phyloP scores from a whole-genome alignment of 1,140 invertebrate species.

The Zaprionus capensis region DNA sequence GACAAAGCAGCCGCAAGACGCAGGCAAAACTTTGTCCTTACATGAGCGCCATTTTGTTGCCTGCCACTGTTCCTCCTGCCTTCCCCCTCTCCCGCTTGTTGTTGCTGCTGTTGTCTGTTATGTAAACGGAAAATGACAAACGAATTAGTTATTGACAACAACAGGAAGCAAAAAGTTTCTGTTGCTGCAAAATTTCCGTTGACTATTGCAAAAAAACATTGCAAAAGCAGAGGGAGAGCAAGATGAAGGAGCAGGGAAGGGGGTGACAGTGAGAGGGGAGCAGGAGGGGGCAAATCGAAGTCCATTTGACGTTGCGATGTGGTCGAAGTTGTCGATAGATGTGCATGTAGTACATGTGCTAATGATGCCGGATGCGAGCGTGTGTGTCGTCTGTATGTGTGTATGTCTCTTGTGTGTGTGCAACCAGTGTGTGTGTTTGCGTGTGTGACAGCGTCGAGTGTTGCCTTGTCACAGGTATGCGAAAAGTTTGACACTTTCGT shows the following conservation, averaged over 20 bases:
- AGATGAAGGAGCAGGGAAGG: neutral
- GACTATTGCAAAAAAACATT: slow-evolving; percentile 47
- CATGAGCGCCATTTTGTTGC: slow-evolving; percentile 71
- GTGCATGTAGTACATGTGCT: slow-evolving; percentile 45
- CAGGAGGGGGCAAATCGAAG: slow-evolving; percentile 28
- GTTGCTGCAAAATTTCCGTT: slow-evolving; percentile 77
- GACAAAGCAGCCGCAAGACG: slow-evolving; percentile 60
- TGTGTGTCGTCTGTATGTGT: neutral
- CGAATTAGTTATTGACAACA: slow-evolving; percentile 83
- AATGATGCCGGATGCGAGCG: slow-evolving; percentile 61
- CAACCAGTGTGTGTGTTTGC: neutral
- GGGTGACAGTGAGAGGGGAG: neutral
- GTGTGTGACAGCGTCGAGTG: slow-evolving; percentile 12
- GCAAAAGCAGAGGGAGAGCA: neutral
- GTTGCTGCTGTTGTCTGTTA: slow-evolving; percentile 56
- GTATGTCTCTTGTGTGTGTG: neutral
- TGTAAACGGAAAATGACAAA: slow-evolving; percentile 82
- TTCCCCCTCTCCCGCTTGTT: neutral
- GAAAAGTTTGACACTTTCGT: slow-evolving; percentile 61
- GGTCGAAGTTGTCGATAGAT: slow-evolving; percentile 21
- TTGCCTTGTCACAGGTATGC: slow-evolving; percentile 34
- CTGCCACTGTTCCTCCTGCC: neutral
- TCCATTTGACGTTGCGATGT: slow-evolving; percentile 35
- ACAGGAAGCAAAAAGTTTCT: slow-evolving; percentile 77
- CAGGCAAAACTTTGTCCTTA: slow-evolving; percentile 74